Evolutionary conservation across 1,140 invertebrate genomes (phyloP), one percentile per base, ranked within the genome.

Genomic region (Drosophila guanche): DNA sequence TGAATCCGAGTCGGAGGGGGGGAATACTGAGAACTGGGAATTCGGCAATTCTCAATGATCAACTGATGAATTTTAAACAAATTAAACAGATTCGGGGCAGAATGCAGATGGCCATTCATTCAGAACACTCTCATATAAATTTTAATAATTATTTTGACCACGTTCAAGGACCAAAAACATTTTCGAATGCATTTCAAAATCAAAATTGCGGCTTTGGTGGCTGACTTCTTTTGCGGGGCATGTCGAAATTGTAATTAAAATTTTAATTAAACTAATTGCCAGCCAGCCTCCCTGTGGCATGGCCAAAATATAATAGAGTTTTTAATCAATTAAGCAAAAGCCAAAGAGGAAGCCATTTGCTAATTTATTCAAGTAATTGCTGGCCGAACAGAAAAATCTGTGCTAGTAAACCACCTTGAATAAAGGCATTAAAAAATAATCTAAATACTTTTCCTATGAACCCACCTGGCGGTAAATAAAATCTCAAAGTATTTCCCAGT

Each of bases 231-330:
- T 69, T 33, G 63, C 23, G n/a, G 7, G 52, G 7, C 41, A 16
- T 29, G n/a, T 14, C 4, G 3, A 27, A 20, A 12, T 50, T 76
- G 51, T 58, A 76, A 80, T 61, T 40, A 57, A 37, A 47, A 53
- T 46, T 59, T 60, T 62, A 81, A 86, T 81, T 80, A 61, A 67
- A 66, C 73, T 86, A 85, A 85, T 85, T 85, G 76, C 23, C 48
- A 33, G 14, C 25, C 50, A 47, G 27, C 45, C 27, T 3, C 41
- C 22, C 29, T 33, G 59, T 23, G 10, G 20, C 20, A 7, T 33
- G 41, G 12, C 48, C 52, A 37, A 37, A 29, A 59, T 27, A 27
- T 27, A 77, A 65, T 57, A 37, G 52, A 58, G 76, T 67, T 60
- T 57, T 77, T 51, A 70, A 62, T 67, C 41, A 43, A 61, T 66